Evolutionary conservation across 2,797 vertebrate species (phyloP).

Genomic region (Allenopithecus nigroviridis): DNA sequence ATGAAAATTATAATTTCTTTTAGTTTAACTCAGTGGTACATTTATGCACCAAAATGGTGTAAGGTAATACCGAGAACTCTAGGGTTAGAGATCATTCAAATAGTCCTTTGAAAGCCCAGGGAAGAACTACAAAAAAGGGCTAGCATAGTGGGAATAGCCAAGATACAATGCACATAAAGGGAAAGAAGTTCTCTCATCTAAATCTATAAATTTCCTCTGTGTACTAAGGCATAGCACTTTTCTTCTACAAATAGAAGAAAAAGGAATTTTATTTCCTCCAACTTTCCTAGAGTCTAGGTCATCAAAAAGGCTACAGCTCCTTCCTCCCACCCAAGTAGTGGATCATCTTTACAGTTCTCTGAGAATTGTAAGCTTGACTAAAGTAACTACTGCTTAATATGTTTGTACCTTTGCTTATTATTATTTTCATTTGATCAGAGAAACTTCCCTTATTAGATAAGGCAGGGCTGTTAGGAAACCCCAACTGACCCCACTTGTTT

Average conservation of each 20-base stretch:
- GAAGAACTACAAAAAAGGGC: background rate
- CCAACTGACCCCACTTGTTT: background rate
- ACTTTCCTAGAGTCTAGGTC: background rate
- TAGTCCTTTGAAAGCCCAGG: conserved; percentile 10
- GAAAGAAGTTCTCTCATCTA: background rate
- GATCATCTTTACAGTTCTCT: background rate
- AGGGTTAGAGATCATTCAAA: conserved; percentile 18
- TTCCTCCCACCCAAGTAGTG: background rate
- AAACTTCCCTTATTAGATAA: background rate
- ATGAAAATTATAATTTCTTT: background rate
- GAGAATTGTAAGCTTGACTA: background rate
- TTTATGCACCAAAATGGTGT: background rate
- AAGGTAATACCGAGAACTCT: conserved; percentile 4
- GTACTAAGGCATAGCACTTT: background rate
- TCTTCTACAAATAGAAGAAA: conserved; percentile 2
- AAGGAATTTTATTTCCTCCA: background rate
- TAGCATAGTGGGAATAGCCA: background rate
- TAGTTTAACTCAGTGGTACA: background rate
- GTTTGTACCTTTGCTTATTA: background rate
- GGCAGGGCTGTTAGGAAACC: background rate
- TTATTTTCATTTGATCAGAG: background rate
- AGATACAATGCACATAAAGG: background rate
- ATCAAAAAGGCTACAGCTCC: background rate
- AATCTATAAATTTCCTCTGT: background rate
- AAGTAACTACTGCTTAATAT: background rate